A percentile compares a stretch with the other conserved stretches of the same genome.
phyloP scores from a whole-genome alignment of 2,888 invertebrate genomes.

The Embidobia sp. region DNA sequence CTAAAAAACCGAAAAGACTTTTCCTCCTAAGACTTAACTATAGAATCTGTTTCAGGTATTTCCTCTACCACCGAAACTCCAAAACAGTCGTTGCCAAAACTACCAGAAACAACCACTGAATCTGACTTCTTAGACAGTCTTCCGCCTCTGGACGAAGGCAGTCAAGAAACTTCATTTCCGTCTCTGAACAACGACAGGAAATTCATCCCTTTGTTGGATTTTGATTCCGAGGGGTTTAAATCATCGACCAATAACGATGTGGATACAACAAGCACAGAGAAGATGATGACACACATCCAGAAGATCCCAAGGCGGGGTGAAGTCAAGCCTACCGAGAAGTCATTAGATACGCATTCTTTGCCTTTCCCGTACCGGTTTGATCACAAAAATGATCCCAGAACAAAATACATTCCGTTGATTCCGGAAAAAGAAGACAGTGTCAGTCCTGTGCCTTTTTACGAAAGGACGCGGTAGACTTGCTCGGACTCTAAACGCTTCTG shows the following conservation, averaged over 20 bases:
- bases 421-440: conserved; percentile 76
- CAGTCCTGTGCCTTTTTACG: conserved; percentile 64
- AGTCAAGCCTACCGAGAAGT: conserved; percentile 47
- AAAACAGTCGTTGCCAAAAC: conserved; percentile 12
- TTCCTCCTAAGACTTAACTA: too few relatives aligned
- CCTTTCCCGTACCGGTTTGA: conserved; percentile 79
- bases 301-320: conserved; percentile 70
- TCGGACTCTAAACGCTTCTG: neutral
- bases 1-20: too few relatives aligned
- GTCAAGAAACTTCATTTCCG: conserved; percentile 23
- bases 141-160: conserved; percentile 22
- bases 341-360: conserved; percentile 67
- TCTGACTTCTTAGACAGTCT: conserved; percentile 14
- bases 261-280: conserved; percentile 57
- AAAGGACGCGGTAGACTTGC: conserved; percentile 55
- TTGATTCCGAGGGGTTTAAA: conserved; percentile 61
- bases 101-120: conserved; percentile 10
- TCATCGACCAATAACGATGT: conserved; percentile 57
- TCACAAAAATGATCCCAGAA: conserved; percentile 76
- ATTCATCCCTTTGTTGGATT: conserved; percentile 75
- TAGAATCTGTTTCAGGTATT: conserved; percentile 31
- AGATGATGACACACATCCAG: conserved; percentile 73
- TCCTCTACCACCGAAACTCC: conserved; percentile 41
- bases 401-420: conserved; percentile 79
- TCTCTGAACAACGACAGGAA: conserved; percentile 67